Base-by-base conservation (phyloP, 2,797 vertebrate genomes). In the Erpetoichthys calabaricus region DNA sequence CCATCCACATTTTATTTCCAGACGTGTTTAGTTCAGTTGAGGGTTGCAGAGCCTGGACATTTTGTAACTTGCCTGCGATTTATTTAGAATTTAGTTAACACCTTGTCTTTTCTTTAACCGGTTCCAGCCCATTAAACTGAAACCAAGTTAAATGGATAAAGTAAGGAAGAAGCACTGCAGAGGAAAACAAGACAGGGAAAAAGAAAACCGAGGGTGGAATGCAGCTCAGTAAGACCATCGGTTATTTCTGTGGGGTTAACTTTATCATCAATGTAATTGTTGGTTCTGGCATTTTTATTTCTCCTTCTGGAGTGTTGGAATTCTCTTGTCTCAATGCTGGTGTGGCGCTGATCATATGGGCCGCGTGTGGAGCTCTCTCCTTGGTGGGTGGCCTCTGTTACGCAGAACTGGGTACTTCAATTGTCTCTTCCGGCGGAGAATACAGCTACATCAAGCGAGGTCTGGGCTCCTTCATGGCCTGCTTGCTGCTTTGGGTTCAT, bases 281-380 rank as follows among this genome's bases (percentile, higher is more conserved):
- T 0, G 76, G 79, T 4, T 67, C 69, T 56, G 83, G 74, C 2
- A 77, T 85, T 61, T 86, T 78, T 2, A 67, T 85, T 55, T 76
- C 74, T 47, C 76, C 78, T 3, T 72, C 66, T 0, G 74, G 71
- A 2, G 74, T 83, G 7, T 45, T 84, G 41, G 61, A 74, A 44
- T 70, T 70, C 61, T 75, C 64, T 41, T 59, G 64, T 44, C 73
- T 80, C 51, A 84, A 82, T 0, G 52, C 75, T 0, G 80, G 74
- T 0, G 0, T 81, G 0, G 66, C 79, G 0, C 51, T 82, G 8
- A 63, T 8, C 0, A 65, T 79, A 59, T 79, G 79, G 78, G 65
- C 57, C 0, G 67, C 6, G 0, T 78, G 74, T 53, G 75, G 75
- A 0, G 42, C 79, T 4, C 8, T 82, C 44, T 68, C 71, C 58